phyloP scores from a whole-genome alignment of 1,140 invertebrate species.

The Saxidomus purpurata region DNA sequence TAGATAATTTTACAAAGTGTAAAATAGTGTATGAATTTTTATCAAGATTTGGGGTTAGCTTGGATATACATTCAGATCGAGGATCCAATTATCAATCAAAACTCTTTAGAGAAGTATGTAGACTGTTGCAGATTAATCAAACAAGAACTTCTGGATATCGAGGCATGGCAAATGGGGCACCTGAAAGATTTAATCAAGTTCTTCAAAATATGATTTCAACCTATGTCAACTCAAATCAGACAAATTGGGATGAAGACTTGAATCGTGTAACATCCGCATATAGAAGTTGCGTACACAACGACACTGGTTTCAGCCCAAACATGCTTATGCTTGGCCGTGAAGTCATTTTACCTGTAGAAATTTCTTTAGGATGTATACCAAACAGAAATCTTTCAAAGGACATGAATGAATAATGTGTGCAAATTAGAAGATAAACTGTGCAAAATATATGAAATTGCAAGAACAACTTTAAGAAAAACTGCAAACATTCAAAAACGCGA shows the following conservation, averaged over 20 bases:
- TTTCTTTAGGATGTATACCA: not conserved
- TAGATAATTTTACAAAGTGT: not conserved
- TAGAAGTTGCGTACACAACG: constrained; percentile 8
- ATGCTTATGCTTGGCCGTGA: constrained; percentile 71
- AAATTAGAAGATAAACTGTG: not conserved
- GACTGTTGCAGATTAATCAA: constrained; percentile 49
- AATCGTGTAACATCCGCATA: constrained; percentile 48
- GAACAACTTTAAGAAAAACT: constrained; percentile 18
- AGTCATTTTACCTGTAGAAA: constrained; percentile 46
- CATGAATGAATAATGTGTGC: not conserved
- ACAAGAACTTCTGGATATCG: constrained; percentile 61
- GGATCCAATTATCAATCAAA: constrained; percentile 58
- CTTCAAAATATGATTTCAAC: constrained; percentile 69
- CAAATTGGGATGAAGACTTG: constrained; percentile 67
- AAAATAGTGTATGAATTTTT: constrained; percentile 55
- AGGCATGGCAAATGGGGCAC: constrained; percentile 66
- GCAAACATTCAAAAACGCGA: constrained; percentile 2
- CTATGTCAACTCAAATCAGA: constrained; percentile 65
- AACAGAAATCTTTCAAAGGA: not conserved
- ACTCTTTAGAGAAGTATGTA: constrained; percentile 47
- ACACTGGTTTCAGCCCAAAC: constrained; percentile 67
- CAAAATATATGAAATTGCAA: not conserved
- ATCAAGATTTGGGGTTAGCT: constrained; percentile 3
- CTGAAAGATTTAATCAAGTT: constrained; percentile 80
- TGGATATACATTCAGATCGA: constrained; percentile 53